These are phyloP conservation scores for Diplosoma virens DNA, from an alignment of 23 tunicate genomes.

Conservation along the genomic window DNA sequence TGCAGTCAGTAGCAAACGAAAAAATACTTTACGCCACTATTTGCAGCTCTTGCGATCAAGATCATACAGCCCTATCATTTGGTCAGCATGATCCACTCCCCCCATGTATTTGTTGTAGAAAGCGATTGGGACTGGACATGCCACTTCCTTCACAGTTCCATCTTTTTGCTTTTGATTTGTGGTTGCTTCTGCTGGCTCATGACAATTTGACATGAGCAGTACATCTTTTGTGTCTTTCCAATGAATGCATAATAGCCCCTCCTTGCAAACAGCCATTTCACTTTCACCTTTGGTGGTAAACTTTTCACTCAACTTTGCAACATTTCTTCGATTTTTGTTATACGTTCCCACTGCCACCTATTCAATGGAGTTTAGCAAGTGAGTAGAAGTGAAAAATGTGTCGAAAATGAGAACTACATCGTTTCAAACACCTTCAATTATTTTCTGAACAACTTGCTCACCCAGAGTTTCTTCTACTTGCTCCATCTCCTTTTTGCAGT, in stretches of 20 bases:
- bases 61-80: too few species aligned
- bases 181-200: too few species aligned
- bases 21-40: constrained; percentile 7
- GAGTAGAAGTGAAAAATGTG: too few species aligned
- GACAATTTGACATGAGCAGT: too few species aligned
- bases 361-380: constrained; percentile 11
- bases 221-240: too few species aligned
- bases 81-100: constrained; percentile 23
- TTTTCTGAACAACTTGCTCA: constrained; percentile 4
- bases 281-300: too few species aligned
- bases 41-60: neutral
- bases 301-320: constrained; percentile 9
- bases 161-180: constrained; percentile 18
- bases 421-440: neutral
- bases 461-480: constrained; percentile 18
- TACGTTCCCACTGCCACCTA: constrained; percentile 17
- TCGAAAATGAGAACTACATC: constrained; percentile 1
- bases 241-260: constrained; percentile 21
- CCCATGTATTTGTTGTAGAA: constrained; percentile 26
- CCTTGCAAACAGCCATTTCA: constrained; percentile 26
- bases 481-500: constrained; percentile 10
- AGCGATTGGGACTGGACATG: constrained; percentile 22
- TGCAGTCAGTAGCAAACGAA: too few species aligned
- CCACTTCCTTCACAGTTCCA: constrained; percentile 7
- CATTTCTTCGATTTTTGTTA: constrained; percentile 20